phyloP scores from a whole-genome alignment of 2,113 vertebrate species.

The Trogon surrucura region DNA sequence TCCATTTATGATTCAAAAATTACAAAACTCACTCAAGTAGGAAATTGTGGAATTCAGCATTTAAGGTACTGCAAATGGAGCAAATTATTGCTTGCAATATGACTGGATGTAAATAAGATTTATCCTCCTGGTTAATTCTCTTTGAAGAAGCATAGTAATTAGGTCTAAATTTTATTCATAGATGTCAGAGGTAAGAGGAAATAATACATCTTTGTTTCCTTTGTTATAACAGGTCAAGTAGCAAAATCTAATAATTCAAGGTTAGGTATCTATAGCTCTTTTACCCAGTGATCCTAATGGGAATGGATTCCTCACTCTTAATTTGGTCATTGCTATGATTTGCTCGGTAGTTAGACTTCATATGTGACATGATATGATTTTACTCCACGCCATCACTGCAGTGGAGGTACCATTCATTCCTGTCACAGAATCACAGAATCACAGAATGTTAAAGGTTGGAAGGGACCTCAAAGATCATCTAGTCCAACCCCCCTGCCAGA shows the following conservation, averaged over 20 bases:
- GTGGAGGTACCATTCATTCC: accelerated
- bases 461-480: no score
- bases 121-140: not conserved
- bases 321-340: not conserved
- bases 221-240: not conserved
- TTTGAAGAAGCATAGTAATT: not conserved
- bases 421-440: no score
- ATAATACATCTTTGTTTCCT: not conserved
- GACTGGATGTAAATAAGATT: not conserved
- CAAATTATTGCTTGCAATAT: not conserved
- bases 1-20: not conserved
- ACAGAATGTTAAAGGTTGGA: no score
- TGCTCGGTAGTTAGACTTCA: not conserved
- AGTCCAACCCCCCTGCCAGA: no score
- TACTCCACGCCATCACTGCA: accelerated
- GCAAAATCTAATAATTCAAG: not conserved
- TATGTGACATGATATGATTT: no score
- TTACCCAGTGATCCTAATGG: not conserved
- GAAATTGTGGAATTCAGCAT: not conserved
- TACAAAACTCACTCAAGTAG: not conserved
- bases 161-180: not conserved
- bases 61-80: not conserved
- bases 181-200: not conserved
- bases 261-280: not conserved
- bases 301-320: not conserved